These are phyloP conservation scores for Spheniscus mendiculus DNA, from an alignment of 2,113 vertebrate genomes.

Conservation along the genomic window DNA sequence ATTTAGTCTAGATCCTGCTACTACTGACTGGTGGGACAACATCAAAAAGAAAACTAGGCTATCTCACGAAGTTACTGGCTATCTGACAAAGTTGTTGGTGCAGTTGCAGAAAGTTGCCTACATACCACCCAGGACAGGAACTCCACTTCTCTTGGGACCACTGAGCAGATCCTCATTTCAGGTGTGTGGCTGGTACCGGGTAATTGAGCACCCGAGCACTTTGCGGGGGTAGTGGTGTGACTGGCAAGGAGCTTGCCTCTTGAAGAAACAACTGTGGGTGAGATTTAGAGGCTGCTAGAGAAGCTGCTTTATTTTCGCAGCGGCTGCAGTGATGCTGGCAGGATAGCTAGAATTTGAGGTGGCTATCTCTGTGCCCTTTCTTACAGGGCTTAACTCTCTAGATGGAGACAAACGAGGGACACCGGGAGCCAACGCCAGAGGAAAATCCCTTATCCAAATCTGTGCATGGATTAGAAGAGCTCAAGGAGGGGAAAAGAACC, in stretches of 20 bases:
- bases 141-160: not conserved
- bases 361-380: not conserved
- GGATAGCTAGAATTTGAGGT: not conserved
- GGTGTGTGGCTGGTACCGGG: not conserved
- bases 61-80: fast-evolving
- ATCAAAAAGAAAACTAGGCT: too few relatives aligned
- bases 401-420: not conserved
- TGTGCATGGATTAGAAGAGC: not conserved
- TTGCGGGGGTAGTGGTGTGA: not conserved
- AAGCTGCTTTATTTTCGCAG: not conserved
- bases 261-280: not conserved
- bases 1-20: not conserved
- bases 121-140: fast-evolving
- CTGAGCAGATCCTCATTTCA: not conserved
- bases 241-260: not conserved
- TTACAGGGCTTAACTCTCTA: not conserved
- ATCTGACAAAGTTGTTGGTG: not conserved
- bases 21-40: not conserved
- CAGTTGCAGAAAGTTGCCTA: not conserved
- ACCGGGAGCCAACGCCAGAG: not conserved
- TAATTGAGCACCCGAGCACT: not conserved
- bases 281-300: not conserved
- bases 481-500: not conserved
- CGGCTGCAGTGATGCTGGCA: not conserved
- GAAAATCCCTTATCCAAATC: not conserved